Evolutionary conservation across 2,113 vertebrate genomes (phyloP).

Genomic region (Caranx ignobilis): DNA sequence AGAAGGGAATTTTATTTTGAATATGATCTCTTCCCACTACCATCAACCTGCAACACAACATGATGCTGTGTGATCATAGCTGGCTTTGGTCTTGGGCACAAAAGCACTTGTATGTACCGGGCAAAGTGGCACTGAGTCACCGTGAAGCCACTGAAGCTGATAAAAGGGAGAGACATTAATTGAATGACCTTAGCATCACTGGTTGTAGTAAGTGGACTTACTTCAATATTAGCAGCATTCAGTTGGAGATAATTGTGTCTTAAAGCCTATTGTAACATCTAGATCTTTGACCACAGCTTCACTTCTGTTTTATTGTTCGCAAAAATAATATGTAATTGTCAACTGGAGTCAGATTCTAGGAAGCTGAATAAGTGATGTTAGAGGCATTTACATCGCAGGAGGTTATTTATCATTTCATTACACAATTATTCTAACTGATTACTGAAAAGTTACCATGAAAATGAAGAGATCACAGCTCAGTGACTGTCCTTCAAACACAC

Average conservation of each 20-base stretch:
- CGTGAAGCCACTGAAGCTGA: constrained; percentile 63
- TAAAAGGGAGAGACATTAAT: constrained; percentile 77
- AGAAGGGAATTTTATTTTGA: constrained; percentile 23
- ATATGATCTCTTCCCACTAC: constrained; percentile 47
- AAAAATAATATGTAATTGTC: constrained; percentile 64
- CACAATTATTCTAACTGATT: neutral
- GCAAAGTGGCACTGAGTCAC: constrained; percentile 72
- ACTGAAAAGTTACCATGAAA: neutral
- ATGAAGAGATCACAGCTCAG: neutral
- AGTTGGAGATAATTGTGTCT: constrained; percentile 67
- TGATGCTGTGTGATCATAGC: constrained; percentile 31
- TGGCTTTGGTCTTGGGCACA: constrained; percentile 46
- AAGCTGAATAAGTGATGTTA: constrained; percentile 53
- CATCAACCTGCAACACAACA: constrained; percentile 35
- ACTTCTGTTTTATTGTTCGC: constrained; percentile 56
- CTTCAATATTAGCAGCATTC: constrained; percentile 64
- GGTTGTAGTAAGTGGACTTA: constrained; percentile 67
- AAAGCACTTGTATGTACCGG: constrained; percentile 68
- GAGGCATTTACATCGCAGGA: neutral
- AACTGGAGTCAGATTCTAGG: constrained; percentile 39
- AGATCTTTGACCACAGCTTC: constrained; percentile 58
- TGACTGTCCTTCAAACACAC: constrained; percentile 44
- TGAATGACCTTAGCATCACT: constrained; percentile 76
- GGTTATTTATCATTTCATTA: neutral
- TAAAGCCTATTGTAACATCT: constrained; percentile 60